These are phyloP conservation scores for Xiphydria camelus DNA, from an alignment of 2,888 invertebrate species.

Conservation along the genomic window DNA sequence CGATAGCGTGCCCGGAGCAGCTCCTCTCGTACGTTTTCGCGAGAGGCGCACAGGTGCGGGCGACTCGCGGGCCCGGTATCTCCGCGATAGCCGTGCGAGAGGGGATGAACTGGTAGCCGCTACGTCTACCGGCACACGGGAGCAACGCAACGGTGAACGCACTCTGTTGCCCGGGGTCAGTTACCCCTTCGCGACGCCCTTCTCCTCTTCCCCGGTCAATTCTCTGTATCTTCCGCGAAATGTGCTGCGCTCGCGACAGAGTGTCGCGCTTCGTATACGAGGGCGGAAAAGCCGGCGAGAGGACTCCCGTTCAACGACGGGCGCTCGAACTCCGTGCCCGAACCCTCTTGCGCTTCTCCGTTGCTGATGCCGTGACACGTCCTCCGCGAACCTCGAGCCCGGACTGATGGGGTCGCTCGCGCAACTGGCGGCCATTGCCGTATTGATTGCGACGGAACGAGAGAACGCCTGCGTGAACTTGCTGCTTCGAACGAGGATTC, in stretches of 20 bases:
- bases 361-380: constrained; percentile 29
- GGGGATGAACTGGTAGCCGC: neutral
- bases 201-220: neutral
- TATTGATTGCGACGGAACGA: constrained; percentile 49
- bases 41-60: neutral
- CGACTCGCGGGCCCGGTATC: neutral
- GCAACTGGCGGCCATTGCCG: constrained; percentile 52
- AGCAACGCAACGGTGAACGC: no score
- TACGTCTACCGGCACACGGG: constrained; percentile 23
- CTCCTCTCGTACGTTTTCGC: neutral
- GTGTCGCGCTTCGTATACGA: no score
- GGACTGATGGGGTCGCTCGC: constrained; percentile 51
- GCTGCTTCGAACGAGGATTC: no score
- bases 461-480: constrained; percentile 29
- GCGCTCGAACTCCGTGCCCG: neutral
- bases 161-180: constrained; percentile 55
- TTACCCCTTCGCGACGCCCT: constrained; percentile 34
- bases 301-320: no score
- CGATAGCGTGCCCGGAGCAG: no score
- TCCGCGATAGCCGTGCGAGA: neutral
- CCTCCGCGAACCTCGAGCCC: constrained; percentile 46
- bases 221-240: no score
- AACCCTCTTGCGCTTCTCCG: neutral
- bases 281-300: no score
- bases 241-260: constrained; percentile 15